Evolutionary conservation across 2,113 vertebrate genomes (phyloP).

Genomic region (Dromiciops gliroides): DNA sequence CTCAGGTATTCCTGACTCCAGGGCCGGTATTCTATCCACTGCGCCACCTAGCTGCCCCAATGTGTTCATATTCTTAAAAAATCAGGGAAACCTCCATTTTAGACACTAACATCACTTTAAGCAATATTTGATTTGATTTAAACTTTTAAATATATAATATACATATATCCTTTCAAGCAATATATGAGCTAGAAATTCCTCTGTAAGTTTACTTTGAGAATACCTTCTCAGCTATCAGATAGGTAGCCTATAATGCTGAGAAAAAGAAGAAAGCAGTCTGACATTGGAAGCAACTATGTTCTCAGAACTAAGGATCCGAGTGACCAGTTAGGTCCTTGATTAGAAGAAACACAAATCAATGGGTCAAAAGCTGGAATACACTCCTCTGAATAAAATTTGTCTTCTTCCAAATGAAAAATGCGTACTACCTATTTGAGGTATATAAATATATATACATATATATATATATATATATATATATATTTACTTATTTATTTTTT

Average conservation of each 20-base stretch:
- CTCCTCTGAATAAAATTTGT: neutral
- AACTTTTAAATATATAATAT: neutral
- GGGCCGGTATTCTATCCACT: too few relatives aligned
- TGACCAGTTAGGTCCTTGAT: neutral
- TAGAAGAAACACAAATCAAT: neutral
- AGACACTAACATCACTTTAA: neutral
- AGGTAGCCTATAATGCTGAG: neutral
- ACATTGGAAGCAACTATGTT: neutral
- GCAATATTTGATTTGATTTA: too few relatives aligned
- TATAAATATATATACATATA: too few relatives aligned
- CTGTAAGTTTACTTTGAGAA: neutral
- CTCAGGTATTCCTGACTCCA: too few relatives aligned
- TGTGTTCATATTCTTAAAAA: too few relatives aligned
- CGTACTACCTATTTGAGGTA: neutral
- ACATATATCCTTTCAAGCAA: too few relatives aligned
- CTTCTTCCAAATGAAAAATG: neutral
- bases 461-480: too few relatives aligned
- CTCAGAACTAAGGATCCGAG: neutral
- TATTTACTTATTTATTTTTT: too few relatives aligned
- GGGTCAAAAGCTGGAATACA: neutral
- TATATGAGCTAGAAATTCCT: neutral
- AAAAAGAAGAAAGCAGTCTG: neutral
- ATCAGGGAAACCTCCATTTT: neutral
- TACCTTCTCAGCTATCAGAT: neutral
- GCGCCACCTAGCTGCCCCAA: too few relatives aligned